Percentiles rank a stretch among this genome's conserved stretches.
Conservation (phyloP, 2,888 invertebrate genomes). For the Catotricha subobsoleta region DNA sequence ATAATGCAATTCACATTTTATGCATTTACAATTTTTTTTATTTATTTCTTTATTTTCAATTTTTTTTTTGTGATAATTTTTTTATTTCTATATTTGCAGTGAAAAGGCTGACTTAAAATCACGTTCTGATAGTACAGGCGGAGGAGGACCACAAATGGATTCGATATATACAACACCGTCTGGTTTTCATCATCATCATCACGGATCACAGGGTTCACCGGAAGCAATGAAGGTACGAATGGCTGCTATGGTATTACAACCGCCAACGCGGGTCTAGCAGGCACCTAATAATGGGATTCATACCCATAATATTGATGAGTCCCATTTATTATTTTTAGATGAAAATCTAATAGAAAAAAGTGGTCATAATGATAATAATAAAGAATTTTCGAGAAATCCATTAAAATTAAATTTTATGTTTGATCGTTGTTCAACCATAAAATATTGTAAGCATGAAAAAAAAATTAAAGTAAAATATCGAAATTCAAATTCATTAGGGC, state of each 20-base stretch:
- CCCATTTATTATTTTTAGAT: not conserved
- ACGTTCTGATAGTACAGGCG: constrained; percentile 28
- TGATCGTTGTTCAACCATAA: constrained; percentile 2
- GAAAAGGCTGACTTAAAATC: constrained; percentile 31
- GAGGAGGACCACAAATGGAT: constrained; percentile 47
- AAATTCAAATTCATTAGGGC: constrained; percentile 6
- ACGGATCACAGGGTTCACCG: constrained; percentile 35
- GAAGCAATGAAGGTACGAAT: constrained; percentile 79
- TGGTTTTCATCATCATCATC: constrained; percentile 23
- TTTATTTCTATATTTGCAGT: constrained; percentile 14
- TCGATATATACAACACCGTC: constrained; percentile 49
- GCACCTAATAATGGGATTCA: constrained; percentile 23
- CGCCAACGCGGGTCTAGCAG: constrained; percentile 62
- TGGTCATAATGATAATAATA: constrained; percentile 9
- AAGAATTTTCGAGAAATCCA: constrained; percentile 3
- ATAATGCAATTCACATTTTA: too few species aligned
- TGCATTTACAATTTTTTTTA: too few species aligned
- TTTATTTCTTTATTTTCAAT: not conserved
- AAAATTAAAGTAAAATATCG: constrained; percentile 1
- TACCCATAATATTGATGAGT: constrained; percentile 4
- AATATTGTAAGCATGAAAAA: constrained; percentile 2
- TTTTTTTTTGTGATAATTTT: not conserved
- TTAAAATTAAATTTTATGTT: constrained; percentile 12
- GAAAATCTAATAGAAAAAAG: constrained; percentile 5
- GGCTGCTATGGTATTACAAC: constrained; percentile 76